These are phyloP conservation scores for Eurosta solidaginis DNA, from an alignment of 1,140 invertebrate genomes.

Conservation along the genomic window DNA sequence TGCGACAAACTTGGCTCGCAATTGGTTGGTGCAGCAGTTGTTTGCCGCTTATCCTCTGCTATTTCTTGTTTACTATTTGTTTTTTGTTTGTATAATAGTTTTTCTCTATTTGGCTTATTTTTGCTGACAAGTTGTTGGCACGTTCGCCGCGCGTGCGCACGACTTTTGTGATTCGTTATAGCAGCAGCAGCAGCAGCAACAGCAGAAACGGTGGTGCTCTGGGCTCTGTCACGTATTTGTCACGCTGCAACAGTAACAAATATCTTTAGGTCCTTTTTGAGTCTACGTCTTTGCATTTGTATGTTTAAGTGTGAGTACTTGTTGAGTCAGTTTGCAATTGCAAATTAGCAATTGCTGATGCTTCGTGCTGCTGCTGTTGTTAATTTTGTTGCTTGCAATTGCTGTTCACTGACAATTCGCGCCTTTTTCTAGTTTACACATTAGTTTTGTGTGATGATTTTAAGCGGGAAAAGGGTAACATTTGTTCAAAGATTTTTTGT, in stretches of 20 bases:
- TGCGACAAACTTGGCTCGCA: not conserved
- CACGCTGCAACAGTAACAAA: not conserved
- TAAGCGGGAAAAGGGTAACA: not conserved
- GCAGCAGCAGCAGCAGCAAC: not conserved
- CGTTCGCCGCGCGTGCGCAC: constrained; percentile 18
- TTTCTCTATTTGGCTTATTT: not conserved
- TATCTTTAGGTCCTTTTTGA: not conserved
- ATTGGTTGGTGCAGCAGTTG: not conserved
- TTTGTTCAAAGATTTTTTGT: not conserved
- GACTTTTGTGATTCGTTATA: not conserved
- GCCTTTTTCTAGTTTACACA: constrained; percentile 15
- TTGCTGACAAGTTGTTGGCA: constrained; percentile 28
- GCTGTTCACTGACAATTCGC: not conserved
- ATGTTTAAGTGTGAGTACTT: not conserved
- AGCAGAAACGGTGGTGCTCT: too few species aligned
- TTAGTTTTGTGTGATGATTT: not conserved
- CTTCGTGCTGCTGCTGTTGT: not conserved
- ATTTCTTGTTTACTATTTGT: not conserved
- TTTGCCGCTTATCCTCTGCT: not conserved
- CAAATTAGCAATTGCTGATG: not conserved
- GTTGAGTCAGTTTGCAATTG: not conserved
- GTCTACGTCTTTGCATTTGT: not conserved
- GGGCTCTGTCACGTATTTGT: too few species aligned
- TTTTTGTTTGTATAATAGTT: not conserved
- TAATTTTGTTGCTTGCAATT: not conserved